Base-by-base conservation (phyloP, 2,888 invertebrate genomes). In the Erpobdella octoculata region DNA sequence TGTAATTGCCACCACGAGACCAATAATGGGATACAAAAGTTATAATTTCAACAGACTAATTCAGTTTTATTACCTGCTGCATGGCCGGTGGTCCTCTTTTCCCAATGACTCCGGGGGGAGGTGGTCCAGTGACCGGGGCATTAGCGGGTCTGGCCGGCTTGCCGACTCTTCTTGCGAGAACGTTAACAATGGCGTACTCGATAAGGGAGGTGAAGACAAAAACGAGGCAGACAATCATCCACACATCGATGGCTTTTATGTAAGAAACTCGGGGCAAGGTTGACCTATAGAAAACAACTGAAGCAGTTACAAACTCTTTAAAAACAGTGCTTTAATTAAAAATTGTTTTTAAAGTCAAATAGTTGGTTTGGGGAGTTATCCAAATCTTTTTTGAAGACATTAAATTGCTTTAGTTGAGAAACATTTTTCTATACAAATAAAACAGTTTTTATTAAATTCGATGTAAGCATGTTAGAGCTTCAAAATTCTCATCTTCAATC, bases 181-280 rank as follows among this genome's bases (percentile, higher is more conserved):
- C 72, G 53, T 72, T 72, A 25, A 72, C 72, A 15, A 72, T 69
- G 4, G 72, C 72, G 41, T 72, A 72, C 70, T 72, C 72, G 12
- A 72, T 72, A 41, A 72, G 70, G 31, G 72, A 72, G 31, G 70
- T 58, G 64, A 72, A 72, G 8, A 72, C 72, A 36, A 72, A 72
- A 9, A 72, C 65, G 25, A 72, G 66, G 38, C 72, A 72, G 8
- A 72, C 70, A 41, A 72, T 72, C 72, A 72, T 72, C 72, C 72
- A 72, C 2, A 72, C 70, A 33, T 72, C 72, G 9, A 72, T 72
- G 59, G 72, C 72, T 31, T 72, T 72, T 58, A 72, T 72, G 70
- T 72, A 72, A n/a, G 72, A 69, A 1, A 69, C 69, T 36, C 69
- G 31, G 4, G 69, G 69, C 33, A 69, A 58, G 6, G 69, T 69